These are phyloP conservation scores for Chinchilla lanigera DNA, from an alignment of 2,113 vertebrate genomes.

Conservation along the genomic window DNA sequence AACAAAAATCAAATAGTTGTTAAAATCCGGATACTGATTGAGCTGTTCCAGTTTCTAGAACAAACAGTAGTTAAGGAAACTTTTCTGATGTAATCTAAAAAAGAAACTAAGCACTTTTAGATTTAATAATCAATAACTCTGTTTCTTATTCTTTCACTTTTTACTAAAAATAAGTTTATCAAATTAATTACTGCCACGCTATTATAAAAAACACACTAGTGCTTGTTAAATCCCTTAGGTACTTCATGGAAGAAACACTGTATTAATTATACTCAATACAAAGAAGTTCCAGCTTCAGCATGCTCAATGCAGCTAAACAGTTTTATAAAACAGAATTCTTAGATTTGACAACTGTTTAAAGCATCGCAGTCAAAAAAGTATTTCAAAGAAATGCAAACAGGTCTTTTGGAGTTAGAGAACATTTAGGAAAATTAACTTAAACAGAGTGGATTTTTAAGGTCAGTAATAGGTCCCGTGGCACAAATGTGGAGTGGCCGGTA, in stretches of 20 bases:
- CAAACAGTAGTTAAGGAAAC: conserved; percentile 89
- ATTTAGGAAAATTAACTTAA: neutral
- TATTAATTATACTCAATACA: conserved; percentile 4
- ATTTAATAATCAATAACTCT: conserved; percentile 36
- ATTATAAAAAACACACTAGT: conserved; percentile 35
- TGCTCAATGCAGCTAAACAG: neutral
- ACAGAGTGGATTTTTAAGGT: neutral
- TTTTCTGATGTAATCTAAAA: conserved; percentile 31
- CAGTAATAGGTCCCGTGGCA: conserved; percentile 15
- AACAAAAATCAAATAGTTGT: conserved; percentile 99
- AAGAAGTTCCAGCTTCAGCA: neutral
- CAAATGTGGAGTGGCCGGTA: conserved; percentile 47
- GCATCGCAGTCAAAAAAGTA: neutral
- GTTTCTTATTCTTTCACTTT: neutral
- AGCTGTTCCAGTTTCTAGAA: conserved; percentile 98
- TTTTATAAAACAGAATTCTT: conserved; percentile 7
- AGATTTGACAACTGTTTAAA: conserved; percentile 37
- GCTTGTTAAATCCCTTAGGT: neutral
- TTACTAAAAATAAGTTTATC: neutral
- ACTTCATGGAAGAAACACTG: neutral
- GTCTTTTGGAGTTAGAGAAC: neutral
- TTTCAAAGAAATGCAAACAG: conserved; percentile 24
- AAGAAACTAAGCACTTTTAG: conserved; percentile 52
- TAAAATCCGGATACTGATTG: conserved; percentile 99
- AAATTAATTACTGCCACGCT: conserved; percentile 34